These are phyloP conservation scores for Ginglymostoma cirratum DNA, from an alignment of 2,113 vertebrate species.

Conservation along the genomic window DNA sequence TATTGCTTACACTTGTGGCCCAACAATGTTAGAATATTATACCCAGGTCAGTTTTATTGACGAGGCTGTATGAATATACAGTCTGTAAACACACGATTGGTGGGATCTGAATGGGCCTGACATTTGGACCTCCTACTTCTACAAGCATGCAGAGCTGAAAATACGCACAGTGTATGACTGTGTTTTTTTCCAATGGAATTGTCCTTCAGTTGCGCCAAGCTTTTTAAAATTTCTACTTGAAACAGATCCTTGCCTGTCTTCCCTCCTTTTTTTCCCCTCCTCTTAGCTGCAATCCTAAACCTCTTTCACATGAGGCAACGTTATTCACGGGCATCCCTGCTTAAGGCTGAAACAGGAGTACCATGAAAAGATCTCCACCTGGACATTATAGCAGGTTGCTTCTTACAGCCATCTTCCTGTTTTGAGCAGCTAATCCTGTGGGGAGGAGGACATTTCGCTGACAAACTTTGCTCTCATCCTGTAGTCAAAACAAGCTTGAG, in stretches of 20 bases:
- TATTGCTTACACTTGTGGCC: neutral
- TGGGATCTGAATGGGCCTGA: neutral
- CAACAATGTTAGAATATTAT: neutral
- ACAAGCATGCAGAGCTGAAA: neutral
- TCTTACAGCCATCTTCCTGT: neutral
- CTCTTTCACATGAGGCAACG: neutral
- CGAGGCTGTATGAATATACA: neutral
- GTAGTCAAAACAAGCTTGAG: neutral
- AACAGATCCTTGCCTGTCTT: neutral
- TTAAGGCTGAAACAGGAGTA: neutral
- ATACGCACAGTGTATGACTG: neutral
- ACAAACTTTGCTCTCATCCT: neutral
- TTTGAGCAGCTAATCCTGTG: neutral
- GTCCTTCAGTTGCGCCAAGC: neutral
- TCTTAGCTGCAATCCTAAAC: neutral
- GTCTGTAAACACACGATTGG: neutral
- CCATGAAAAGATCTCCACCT: neutral
- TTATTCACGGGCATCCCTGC: neutral
- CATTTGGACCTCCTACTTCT: neutral
- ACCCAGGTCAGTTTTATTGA: neutral
- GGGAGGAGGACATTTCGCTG: neutral
- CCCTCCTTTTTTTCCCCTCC: too few species aligned
- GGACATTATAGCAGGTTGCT: too few species aligned
- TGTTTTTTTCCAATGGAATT: neutral
- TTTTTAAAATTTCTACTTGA: neutral